Evolutionary conservation across 1,140 invertebrate genomes (phyloP).

Genomic region (Dufourea novaeangliae): DNA sequence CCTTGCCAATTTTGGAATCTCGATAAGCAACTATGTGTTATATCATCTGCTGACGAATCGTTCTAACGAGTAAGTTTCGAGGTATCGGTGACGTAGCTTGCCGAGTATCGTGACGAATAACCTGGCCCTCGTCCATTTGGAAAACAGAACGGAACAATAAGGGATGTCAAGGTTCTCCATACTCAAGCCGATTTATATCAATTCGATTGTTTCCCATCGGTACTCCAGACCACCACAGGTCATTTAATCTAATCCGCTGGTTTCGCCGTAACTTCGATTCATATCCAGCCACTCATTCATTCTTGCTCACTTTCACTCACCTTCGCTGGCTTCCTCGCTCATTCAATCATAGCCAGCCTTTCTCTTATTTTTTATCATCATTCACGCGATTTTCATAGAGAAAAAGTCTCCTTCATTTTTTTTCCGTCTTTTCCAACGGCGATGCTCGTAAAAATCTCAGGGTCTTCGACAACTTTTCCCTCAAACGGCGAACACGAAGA

Average conservation of each 20-base stretch:
- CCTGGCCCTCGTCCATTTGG: slow-evolving; percentile 35
- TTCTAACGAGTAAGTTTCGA: slow-evolving; percentile 10
- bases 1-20: slow-evolving; percentile 32
- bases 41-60: slow-evolving; percentile 27
- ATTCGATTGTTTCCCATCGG: not conserved
- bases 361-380: not conserved
- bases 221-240: too few species aligned
- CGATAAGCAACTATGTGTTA: slow-evolving; percentile 12
- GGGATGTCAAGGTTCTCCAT: not conserved
- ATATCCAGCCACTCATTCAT: not conserved
- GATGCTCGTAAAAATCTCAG: not conserved
- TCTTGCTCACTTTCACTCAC: slow-evolving; percentile 3
- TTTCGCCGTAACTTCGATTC: not conserved
- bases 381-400: slow-evolving; percentile 7
- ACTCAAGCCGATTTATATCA: not conserved
- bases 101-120: not conserved
- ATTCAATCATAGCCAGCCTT: not conserved
- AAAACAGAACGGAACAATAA: not conserved
- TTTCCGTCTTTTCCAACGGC: not conserved
- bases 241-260: too few species aligned
- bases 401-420: too few species aligned
- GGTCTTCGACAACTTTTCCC: not conserved
- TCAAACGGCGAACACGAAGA: not conserved
- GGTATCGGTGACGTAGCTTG: not conserved
- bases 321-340: not conserved